A percentile compares a stretch with the other conserved stretches of the same genome.
Evolutionary conservation across 2,888 invertebrate genomes (phyloP).

Genomic region (Drosophila demipolita): DNA sequence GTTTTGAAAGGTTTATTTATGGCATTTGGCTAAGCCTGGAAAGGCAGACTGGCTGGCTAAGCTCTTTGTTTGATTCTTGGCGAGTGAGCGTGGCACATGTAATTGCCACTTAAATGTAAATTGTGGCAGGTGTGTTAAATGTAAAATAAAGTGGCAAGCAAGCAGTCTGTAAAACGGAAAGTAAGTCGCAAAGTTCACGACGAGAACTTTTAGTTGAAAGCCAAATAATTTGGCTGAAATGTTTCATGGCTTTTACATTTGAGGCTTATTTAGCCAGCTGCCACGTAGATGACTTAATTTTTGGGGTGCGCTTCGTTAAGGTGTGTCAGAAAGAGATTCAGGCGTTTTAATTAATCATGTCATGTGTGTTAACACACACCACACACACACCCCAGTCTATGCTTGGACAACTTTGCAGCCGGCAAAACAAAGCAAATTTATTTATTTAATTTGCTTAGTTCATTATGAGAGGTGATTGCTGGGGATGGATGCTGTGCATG

Average conservation of each 20-base stretch:
- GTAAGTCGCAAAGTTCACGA: conserved; percentile 27
- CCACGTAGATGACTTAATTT: conserved; percentile 23
- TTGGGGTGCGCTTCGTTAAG: conserved; percentile 8
- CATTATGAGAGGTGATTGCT: conserved; percentile 28
- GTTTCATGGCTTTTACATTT: conserved; percentile 12
- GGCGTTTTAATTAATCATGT: conserved; percentile 46
- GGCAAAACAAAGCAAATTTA: conserved; percentile 26
- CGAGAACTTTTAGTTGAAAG: conserved; percentile 24
- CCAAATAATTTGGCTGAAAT: conserved; percentile 17
- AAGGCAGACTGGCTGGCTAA: not conserved
- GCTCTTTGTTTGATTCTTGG: conserved; percentile 1
- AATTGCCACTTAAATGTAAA: conserved; percentile 65
- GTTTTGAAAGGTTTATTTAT: conserved; percentile 3
- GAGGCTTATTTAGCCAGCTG: conserved; percentile 1
- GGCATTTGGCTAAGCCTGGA: not conserved
- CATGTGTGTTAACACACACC: conserved; percentile 8
- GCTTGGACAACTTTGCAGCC: conserved; percentile 24
- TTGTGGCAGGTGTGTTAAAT: conserved; percentile 24
- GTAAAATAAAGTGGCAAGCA: conserved; percentile 9
- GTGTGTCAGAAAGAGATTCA: not conserved
- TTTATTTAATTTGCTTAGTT: conserved; percentile 49
- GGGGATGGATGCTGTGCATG: conserved; percentile 40
- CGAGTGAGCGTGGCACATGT: conserved; percentile 30
- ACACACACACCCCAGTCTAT: conserved; percentile 1
- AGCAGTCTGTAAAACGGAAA: not conserved